Evolutionary conservation across 1,140 invertebrate genomes (phyloP).

Genomic region (Sinella curviseta): DNA sequence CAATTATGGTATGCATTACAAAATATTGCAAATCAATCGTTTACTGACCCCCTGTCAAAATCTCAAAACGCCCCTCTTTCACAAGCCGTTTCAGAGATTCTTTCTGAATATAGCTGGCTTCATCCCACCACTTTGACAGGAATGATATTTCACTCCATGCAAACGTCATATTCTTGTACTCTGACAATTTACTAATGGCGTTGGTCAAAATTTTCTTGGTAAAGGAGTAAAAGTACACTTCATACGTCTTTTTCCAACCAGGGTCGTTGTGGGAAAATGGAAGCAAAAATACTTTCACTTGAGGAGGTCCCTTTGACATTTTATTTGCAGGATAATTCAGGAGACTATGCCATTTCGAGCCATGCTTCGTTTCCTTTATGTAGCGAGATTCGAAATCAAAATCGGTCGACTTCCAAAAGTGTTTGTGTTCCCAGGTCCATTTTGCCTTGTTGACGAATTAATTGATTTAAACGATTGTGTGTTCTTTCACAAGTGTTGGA

Average conservation of each 20-base stretch:
- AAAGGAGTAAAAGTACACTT: constrained; percentile 86
- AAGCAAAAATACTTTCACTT: constrained; percentile 54
- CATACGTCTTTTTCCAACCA: constrained; percentile 93
- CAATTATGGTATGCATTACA: too few relatives aligned
- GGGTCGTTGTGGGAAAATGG: constrained; percentile 83
- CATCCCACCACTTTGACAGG: constrained; percentile 93
- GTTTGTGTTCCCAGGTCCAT: neutral
- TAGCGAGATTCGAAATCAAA: constrained; percentile 74
- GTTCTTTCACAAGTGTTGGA: too few relatives aligned
- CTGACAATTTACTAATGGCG: constrained; percentile 81
- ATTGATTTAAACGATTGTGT: too few relatives aligned
- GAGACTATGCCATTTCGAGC: neutral
- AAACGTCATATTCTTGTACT: constrained; percentile 88
- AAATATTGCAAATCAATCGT: neutral
- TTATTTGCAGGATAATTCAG: constrained; percentile 59
- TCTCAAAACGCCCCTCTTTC: constrained; percentile 60
- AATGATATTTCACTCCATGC: constrained; percentile 96
- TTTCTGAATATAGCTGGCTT: constrained; percentile 49
- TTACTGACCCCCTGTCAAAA: constrained; percentile 1
- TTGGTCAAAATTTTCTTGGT: constrained; percentile 86
- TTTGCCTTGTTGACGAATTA: too few relatives aligned
- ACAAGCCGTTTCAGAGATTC: neutral
- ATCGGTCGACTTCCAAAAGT: neutral
- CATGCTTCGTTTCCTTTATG: constrained; percentile 53
- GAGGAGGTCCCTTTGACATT: constrained; percentile 30